Evolutionary conservation across 2,797 vertebrate species (phyloP).

Genomic region (Enteromius argenteus): DNA sequence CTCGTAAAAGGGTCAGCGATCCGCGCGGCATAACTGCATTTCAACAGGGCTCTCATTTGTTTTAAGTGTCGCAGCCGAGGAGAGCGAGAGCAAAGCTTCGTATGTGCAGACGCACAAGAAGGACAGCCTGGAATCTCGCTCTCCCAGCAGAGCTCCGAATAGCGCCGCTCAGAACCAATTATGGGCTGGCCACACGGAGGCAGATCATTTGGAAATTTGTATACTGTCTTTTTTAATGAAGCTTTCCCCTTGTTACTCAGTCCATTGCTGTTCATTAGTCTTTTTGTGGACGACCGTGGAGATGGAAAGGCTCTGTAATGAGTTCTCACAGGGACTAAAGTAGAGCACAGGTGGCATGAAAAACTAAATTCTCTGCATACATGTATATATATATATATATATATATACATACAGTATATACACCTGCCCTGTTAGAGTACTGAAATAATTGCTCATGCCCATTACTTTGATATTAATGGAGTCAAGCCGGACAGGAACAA

Average conservation of each 20-base stretch:
- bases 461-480: slow-evolving; percentile 76
- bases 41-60: slow-evolving; percentile 45
- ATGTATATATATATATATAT: not conserved
- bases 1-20: slow-evolving; percentile 48
- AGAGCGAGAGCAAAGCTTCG: slow-evolving; percentile 48
- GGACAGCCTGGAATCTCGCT: slow-evolving; percentile 12
- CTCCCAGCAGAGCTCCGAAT: slow-evolving; percentile 53
- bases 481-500: slow-evolving; percentile 70
- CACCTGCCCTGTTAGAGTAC: slow-evolving; percentile 51
- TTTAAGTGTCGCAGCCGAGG: slow-evolving; percentile 38
- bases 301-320: slow-evolving; percentile 71
- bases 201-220: slow-evolving; percentile 71
- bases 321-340: slow-evolving; percentile 66
- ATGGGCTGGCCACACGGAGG: slow-evolving; percentile 65
- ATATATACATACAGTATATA: not conserved
- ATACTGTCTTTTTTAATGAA: slow-evolving; percentile 78
- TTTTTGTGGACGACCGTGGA: slow-evolving; percentile 63
- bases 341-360: slow-evolving; percentile 64
- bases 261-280: slow-evolving; percentile 74
- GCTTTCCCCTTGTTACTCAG: slow-evolving; percentile 74
- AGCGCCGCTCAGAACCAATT: slow-evolving; percentile 71
- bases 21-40: slow-evolving; percentile 15
- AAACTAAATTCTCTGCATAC: slow-evolving; percentile 50
- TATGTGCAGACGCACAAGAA: slow-evolving; percentile 18
- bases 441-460: slow-evolving; percentile 65